phyloP scores from a whole-genome alignment of 2,797 vertebrate genomes.

The Erithacus rubecula region DNA sequence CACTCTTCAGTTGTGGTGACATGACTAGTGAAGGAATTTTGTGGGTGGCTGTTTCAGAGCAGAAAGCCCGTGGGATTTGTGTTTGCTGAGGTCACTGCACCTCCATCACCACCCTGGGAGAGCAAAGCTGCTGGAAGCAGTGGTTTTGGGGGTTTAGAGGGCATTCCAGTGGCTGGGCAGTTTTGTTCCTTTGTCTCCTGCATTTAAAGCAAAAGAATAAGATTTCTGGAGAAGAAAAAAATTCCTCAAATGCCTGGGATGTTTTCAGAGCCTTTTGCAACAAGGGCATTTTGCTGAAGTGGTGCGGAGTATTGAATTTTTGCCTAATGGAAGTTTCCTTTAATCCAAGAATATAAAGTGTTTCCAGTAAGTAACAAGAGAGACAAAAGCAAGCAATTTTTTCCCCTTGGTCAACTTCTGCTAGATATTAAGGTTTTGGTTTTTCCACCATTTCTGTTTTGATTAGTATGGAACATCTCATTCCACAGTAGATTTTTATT shows the following conservation, averaged over 20 bases:
- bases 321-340: constrained; percentile 29
- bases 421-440: not conserved
- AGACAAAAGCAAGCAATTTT: not conserved
- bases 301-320: not conserved
- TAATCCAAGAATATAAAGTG: constrained; percentile 16
- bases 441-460: constrained; percentile 46
- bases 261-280: not conserved
- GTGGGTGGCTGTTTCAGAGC: not conserved
- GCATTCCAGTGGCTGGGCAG: not conserved
- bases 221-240: not conserved
- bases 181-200: not conserved
- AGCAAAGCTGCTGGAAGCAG: not conserved
- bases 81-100: not conserved
- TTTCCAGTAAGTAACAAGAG: not conserved
- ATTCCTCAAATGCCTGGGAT: constrained; percentile 3
- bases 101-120: not conserved
- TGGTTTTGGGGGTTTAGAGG: not conserved
- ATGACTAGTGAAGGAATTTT: not conserved
- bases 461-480: constrained; percentile 24
- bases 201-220: constrained; percentile 10
- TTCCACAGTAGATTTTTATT: not conserved
- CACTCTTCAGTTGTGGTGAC: not conserved
- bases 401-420: constrained; percentile 3
- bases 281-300: not conserved
- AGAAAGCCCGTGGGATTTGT: not conserved